Evolutionary conservation across 2,888 invertebrate species (phyloP).

Genomic region (Cylindroiulus punctatus): DNA sequence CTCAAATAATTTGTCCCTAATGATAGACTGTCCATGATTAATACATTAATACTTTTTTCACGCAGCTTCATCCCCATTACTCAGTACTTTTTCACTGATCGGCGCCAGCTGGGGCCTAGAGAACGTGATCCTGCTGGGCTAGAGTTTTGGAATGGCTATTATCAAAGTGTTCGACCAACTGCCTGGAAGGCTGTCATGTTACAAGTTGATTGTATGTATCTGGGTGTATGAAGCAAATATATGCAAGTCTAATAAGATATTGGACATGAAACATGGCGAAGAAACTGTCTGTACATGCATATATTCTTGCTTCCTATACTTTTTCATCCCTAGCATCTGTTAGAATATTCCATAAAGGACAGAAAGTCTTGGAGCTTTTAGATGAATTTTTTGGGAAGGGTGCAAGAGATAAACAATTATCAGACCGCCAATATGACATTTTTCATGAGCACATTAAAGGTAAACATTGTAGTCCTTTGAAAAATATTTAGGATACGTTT

Average conservation of each 20-base stretch:
- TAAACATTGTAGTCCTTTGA: constrained; percentile 16
- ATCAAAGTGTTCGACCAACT: constrained; percentile 57
- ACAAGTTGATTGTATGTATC: constrained; percentile 52
- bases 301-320: not conserved
- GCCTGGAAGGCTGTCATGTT: constrained; percentile 53
- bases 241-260: no score
- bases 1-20: no score
- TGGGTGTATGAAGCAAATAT: no score
- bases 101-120: no score
- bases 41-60: no score
- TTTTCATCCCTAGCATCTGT: constrained; percentile 55
- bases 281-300: no score
- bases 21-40: no score
- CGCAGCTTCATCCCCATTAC: constrained; percentile 55
- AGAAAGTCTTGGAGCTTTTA: constrained; percentile 55
- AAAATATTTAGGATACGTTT: no score
- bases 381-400: constrained; percentile 44
- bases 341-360: constrained; percentile 57
- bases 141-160: constrained; percentile 58
- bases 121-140: constrained; percentile 43
- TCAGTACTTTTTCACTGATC: constrained; percentile 57
- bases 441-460: constrained; percentile 52
- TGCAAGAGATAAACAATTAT: not conserved
- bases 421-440: not conserved
- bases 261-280: no score